Evolutionary conservation across 2,888 invertebrate species (phyloP), one percentile per base, ranked within the genome.

Genomic region (Drosophila prolongata): DNA sequence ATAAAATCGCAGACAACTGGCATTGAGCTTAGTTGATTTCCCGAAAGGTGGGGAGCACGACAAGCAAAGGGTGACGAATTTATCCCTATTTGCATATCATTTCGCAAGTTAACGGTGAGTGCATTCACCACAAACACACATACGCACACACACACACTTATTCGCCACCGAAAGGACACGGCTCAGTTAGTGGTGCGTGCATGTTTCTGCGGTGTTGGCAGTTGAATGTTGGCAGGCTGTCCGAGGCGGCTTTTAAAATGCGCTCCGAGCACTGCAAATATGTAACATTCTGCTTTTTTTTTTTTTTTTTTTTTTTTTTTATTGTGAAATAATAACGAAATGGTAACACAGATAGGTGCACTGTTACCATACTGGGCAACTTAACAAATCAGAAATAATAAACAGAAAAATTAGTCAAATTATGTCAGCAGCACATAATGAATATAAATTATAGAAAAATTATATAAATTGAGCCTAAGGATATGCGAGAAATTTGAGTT

Each of bases 61-160:
- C 58, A 16, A 60, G 55, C 68, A 69, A 50, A 50, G 74, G 68
- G 80, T 89, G 87, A 90, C 85, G 87, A 84, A 84, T 90, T 88
- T 88, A 88, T 84, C 76, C 79, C 70, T 90, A 89, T 90, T 90
- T 90, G 89, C 90, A 90, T 90, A 90, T 90, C 83, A 90, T 90
- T 90, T 89, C 83, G 79, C 84, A 79, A 79, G 83, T 86, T 85
- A 88, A 89, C 80, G 84, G 78, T 89, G 80, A 81, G 80, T 87
- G 90, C 82, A 77, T 86, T 78, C 65, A 76, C 77, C 80, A 68
- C 85, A 81, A 19, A 46, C 62, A 61, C 61, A 56, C 57, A 50
- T 43, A 53, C 59, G 66, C n/a, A 55, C 57, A 40, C 49, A 13
- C 52, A 69, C 52, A 43, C 67, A 52, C 59, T 10, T 37, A 43